These are phyloP conservation scores for Nansenia antarctica DNA, from an alignment of 2,113 vertebrate species.

Conservation along the genomic window DNA sequence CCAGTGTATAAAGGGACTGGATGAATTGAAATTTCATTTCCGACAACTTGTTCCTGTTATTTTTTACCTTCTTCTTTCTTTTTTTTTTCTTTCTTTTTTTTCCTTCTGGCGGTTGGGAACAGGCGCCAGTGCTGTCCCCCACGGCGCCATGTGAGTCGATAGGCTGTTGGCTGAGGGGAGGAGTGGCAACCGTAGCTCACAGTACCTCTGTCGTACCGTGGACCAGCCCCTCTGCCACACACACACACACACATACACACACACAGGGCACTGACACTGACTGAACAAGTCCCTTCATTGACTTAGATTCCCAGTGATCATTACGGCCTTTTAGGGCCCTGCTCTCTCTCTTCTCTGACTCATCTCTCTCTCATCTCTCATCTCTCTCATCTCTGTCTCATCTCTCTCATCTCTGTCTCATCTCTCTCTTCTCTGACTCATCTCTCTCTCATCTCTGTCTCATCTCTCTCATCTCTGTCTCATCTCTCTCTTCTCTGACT, in stretches of 20 bases:
- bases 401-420: too few species aligned
- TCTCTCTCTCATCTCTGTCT: too few species aligned
- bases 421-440: too few species aligned
- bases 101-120: slow-evolving; percentile 74
- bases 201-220: not conserved
- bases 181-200: not conserved
- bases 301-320: slow-evolving; percentile 17
- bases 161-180: not conserved
- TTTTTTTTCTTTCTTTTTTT: slow-evolving; percentile 91
- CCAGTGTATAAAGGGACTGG: slow-evolving; percentile 89
- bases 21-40: slow-evolving; percentile 93
- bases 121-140: slow-evolving; percentile 60
- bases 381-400: too few species aligned
- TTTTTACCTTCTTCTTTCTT: slow-evolving; percentile 80
- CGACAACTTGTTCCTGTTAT: slow-evolving; percentile 90
- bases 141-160: slow-evolving; percentile 64
- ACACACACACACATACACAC: not conserved
- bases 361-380: too few species aligned
- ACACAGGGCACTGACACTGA: not conserved
- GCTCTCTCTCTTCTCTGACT: not conserved
- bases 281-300: slow-evolving; percentile 7
- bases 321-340: slow-evolving; percentile 16
- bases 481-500: too few species aligned
- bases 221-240: not conserved
- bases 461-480: too few species aligned